Conservation (phyloP, 2,888 invertebrate genomes). For the Brachyptera risi region DNA sequence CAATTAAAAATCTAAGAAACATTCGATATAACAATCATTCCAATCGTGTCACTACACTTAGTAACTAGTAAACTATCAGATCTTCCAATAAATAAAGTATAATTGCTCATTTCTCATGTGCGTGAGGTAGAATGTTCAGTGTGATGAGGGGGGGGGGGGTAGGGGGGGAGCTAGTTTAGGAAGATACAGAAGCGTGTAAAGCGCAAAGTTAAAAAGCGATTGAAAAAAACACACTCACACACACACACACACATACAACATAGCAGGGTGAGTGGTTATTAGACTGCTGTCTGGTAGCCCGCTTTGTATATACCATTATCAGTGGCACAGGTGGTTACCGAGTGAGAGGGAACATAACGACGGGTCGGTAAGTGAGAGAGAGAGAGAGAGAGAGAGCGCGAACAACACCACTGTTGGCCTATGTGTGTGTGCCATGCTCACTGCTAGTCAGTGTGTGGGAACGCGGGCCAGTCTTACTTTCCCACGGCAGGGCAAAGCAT, state of each 20-base stretch:
- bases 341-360: neutral
- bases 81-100: too few species aligned
- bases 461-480: conserved; percentile 55
- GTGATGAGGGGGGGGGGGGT: neutral
- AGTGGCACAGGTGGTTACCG: conserved; percentile 31
- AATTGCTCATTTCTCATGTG: too few species aligned
- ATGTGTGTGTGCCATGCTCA: conserved; percentile 48
- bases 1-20: too few species aligned
- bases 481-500: conserved; percentile 47
- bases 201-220: too few species aligned
- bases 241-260: too few species aligned
- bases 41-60: too few species aligned
- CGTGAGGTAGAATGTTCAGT: too few species aligned
- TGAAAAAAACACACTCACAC: too few species aligned
- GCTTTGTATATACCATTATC: too few species aligned
- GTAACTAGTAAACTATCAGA: too few species aligned
- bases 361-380: neutral
- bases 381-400: neutral
- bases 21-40: too few species aligned
- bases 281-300: neutral
- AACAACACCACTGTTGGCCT: conserved; percentile 35
- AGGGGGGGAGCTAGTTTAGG: neutral
- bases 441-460: conserved; percentile 53
- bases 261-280: neutral
- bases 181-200: too few species aligned